Conservation (phyloP, 2,888 invertebrate genomes). For the Apotomis capreana region DNA sequence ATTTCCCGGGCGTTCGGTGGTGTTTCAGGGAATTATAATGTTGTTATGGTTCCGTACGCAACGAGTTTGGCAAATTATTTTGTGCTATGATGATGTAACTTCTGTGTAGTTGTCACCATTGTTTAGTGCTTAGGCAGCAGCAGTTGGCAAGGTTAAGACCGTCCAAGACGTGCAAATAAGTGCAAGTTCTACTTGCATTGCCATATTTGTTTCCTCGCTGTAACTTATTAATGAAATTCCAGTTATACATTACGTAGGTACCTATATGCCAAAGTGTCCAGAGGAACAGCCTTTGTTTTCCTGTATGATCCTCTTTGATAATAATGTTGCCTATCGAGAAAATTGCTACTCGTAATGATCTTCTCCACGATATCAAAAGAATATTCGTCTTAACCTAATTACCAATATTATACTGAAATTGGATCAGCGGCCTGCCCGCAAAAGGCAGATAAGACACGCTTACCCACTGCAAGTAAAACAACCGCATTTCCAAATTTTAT, state of each 20-base stretch:
- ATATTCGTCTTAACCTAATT: not conserved
- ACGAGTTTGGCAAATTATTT: slow-evolving; percentile 50
- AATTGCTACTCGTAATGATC: not conserved
- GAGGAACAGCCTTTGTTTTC: too few relatives aligned
- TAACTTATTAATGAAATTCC: not conserved
- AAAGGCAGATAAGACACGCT: slow-evolving; percentile 43
- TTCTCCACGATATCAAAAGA: not conserved
- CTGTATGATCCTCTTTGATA: too few relatives aligned
- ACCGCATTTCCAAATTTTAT: slow-evolving; percentile 49
- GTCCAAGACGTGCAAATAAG: not conserved
- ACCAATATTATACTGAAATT: slow-evolving; percentile 8
- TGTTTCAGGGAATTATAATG: slow-evolving; percentile 71
- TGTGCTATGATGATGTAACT: slow-evolving; percentile 35
- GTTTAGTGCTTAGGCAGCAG: slow-evolving; percentile 9
- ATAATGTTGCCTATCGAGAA: too few relatives aligned
- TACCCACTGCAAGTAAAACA: slow-evolving; percentile 47
- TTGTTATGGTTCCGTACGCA: slow-evolving; percentile 68
- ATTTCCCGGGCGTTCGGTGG: slow-evolving; percentile 69
- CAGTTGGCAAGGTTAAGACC: slow-evolving; percentile 2
- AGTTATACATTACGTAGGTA: too few relatives aligned
- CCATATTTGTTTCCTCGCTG: not conserved
- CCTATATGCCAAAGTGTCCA: too few relatives aligned
- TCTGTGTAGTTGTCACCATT: slow-evolving; percentile 30
- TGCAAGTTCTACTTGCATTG: not conserved
- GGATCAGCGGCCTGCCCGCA: slow-evolving; percentile 23